phyloP scores from a whole-genome alignment of 2,888 invertebrate species.

The Sceliomorpha sp. region DNA sequence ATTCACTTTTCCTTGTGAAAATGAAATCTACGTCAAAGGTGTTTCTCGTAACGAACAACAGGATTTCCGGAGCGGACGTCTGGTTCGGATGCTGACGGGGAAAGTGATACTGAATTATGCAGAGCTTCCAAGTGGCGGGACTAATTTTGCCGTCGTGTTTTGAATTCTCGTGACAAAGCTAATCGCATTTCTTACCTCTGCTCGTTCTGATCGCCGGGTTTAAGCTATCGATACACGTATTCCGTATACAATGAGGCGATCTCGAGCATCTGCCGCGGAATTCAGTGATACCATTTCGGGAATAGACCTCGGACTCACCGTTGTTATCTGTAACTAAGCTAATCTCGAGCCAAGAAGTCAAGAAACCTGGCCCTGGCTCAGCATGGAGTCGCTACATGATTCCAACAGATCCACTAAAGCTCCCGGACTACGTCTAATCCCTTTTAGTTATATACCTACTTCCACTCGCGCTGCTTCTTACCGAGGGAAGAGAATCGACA shows the following conservation, averaged over 20 bases:
- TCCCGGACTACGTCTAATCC: slow-evolving; percentile 69
- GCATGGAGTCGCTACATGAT: slow-evolving; percentile 70
- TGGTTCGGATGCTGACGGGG: too few species aligned
- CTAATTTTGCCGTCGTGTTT: too few species aligned
- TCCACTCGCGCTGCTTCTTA: slow-evolving; percentile 38
- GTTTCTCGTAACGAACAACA: too few species aligned
- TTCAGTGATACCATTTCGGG: slow-evolving; percentile 45
- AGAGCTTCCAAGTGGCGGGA: too few species aligned
- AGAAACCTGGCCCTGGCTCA: slow-evolving; percentile 62
- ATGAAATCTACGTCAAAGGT: too few species aligned
- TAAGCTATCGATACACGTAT: slow-evolving; percentile 31
- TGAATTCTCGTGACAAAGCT: slow-evolving; percentile 57
- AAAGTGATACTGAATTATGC: too few species aligned
- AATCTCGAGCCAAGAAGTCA: slow-evolving; percentile 73
- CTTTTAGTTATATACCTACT: slow-evolving; percentile 59
- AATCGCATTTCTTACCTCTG: slow-evolving; percentile 65
- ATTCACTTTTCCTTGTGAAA: too few species aligned
- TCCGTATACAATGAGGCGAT: slow-evolving; percentile 45
- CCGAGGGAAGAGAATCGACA: slow-evolving; percentile 30
- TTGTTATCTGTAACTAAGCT: slow-evolving; percentile 76
- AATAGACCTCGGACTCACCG: slow-evolving; percentile 63
- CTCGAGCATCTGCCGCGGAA: slow-evolving; percentile 51
- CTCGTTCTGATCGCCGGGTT: slow-evolving; percentile 25
- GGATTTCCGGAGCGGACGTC: too few species aligned
- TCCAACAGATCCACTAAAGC: slow-evolving; percentile 71